phyloP scores from a whole-genome alignment of 2,797 vertebrate genomes.

The Melanotaenia maccullochi region DNA sequence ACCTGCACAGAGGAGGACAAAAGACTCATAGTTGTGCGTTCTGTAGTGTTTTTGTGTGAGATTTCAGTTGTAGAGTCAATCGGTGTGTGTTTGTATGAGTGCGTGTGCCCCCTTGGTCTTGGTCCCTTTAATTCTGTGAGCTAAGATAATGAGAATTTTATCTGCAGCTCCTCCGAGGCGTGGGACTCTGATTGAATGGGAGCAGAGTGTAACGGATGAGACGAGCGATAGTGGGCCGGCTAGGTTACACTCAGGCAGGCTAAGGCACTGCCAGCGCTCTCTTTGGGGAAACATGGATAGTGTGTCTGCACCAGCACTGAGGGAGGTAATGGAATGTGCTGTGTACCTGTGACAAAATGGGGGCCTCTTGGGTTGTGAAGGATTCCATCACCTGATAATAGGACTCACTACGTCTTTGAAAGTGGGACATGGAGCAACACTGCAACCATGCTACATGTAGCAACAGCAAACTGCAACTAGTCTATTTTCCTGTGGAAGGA shows the following conservation, averaged over 20 bases:
- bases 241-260: slow-evolving; percentile 65
- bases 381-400: slow-evolving; percentile 59
- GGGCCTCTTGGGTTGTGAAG: slow-evolving; percentile 65
- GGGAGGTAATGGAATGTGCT: slow-evolving; percentile 65
- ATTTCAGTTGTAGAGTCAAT: slow-evolving; percentile 26
- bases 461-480: slow-evolving; percentile 16
- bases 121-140: slow-evolving; percentile 80
- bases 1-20: slow-evolving; percentile 53
- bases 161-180: slow-evolving; percentile 78
- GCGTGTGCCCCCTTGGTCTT: slow-evolving; percentile 41
- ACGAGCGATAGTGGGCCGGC: slow-evolving; percentile 67
- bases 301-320: slow-evolving; percentile 46
- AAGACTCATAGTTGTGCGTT: slow-evolving; percentile 46
- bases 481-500: background rate
- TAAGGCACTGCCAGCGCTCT: slow-evolving; percentile 36
- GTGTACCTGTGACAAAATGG: slow-evolving; percentile 69
- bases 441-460: slow-evolving; percentile 11
- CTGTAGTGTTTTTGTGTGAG: slow-evolving; percentile 47
- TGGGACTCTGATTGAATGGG: slow-evolving; percentile 81
- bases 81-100: slow-evolving; percentile 25
- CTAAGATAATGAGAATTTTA: slow-evolving; percentile 86
- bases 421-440: slow-evolving; percentile 53
- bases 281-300: slow-evolving; percentile 57
- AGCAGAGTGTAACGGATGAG: slow-evolving; percentile 84
- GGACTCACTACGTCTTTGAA: slow-evolving; percentile 42